phyloP scores from a whole-genome alignment of 2,888 invertebrate species.

The Lasioglossum vierecki region DNA sequence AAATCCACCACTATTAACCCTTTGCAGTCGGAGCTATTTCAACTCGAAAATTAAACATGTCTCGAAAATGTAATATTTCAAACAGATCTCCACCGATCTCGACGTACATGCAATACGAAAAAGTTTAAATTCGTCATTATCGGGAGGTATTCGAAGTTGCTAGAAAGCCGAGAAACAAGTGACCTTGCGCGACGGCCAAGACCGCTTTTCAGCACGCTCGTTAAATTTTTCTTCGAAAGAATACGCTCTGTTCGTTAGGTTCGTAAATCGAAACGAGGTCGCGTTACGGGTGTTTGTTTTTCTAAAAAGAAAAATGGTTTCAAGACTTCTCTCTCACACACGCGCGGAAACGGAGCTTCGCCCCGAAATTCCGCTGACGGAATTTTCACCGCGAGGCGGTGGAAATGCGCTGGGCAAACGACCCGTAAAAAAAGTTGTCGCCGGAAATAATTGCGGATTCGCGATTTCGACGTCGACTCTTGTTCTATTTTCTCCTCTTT shows the following conservation, averaged over 20 bases:
- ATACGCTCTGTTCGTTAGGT: constrained; percentile 3
- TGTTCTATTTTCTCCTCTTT: neutral
- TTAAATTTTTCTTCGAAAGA: constrained; percentile 8
- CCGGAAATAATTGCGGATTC: constrained; percentile 35
- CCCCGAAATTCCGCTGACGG: neutral
- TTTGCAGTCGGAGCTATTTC: too few relatives aligned
- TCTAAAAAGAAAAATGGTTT: neutral
- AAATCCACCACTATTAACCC: too few relatives aligned
- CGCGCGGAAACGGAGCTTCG: neutral
- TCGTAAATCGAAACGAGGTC: constrained; percentile 4
- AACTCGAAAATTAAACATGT: too few relatives aligned
- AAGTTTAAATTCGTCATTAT: neutral
- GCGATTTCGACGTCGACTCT: neutral
- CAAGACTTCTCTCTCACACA: neutral
- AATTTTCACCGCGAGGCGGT: neutral
- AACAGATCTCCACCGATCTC: too few relatives aligned
- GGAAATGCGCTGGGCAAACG: neutral
- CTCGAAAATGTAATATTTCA: too few relatives aligned
- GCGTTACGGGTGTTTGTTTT: neutral
- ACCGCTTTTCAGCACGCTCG: neutral
- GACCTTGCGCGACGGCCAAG: neutral
- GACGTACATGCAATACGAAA: too few relatives aligned
- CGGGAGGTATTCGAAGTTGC: neutral
- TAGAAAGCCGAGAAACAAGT: neutral
- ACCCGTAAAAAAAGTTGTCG: constrained; percentile 11